Base-by-base conservation (phyloP, 2,797 vertebrate species). In the Liparis tanakae region DNA sequence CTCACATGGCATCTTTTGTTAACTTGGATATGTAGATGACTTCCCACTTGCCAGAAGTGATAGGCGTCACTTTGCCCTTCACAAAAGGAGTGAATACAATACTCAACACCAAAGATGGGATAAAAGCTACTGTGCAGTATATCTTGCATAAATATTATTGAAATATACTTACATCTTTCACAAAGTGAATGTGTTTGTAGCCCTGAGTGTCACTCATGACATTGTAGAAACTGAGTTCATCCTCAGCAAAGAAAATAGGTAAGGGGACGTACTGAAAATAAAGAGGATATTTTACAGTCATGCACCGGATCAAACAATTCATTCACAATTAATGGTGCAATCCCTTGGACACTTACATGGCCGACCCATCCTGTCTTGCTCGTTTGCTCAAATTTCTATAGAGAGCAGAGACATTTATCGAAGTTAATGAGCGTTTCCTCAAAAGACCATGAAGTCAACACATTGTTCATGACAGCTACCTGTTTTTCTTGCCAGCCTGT, bases 121-220 rank as follows among this genome's bases (percentile, higher is more conserved):
- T 43, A 10, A 15, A 57, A 33, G 10, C 1, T 9, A 53, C 10
- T 17, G 7, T 6, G 36, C 6, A 37, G 33, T 22, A 5, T 3
- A 58, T 68, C 36, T 50, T 43, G 3, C 10, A 57, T 44, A 33
- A 50, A 46, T 36, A 22, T 6, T 18, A 53, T 1, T 20, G 2
- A 30, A 7, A 46, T 60, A 57, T 30, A 91, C 94, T 92, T 84
- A 95, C 95, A 67, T 91, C 85, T 78, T 94, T 96, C 78, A 99
- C 91, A 82, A 95, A 94, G 92, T 99, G 96, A 86, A 99, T 96
- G 84, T 99, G 98, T 93, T 98, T 99, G 89, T 97, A 99, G 85
- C 97, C 97, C 56, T 91, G 84, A 77, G 90, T 90, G 89, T 98
- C 95, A 65, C 97, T 99, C 94, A 98, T 96, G 87, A 99, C 95